phyloP scores from a whole-genome alignment of 2,888 invertebrate species.

The Sisyra nigra region DNA sequence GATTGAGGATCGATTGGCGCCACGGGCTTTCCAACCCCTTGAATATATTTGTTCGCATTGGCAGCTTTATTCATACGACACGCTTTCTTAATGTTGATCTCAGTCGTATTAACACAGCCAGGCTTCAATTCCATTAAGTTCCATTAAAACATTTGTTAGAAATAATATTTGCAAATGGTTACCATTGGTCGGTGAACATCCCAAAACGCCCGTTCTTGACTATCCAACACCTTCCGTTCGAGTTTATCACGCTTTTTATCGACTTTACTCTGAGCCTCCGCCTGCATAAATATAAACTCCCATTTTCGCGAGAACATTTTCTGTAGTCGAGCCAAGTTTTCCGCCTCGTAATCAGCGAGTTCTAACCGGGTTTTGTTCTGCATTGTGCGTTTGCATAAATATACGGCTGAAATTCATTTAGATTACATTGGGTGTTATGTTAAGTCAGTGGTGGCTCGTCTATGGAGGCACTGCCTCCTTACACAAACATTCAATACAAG shows the following conservation, averaged over 20 bases:
- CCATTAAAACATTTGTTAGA: no score
- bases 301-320: constrained; percentile 99
- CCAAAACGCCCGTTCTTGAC: constrained; percentile 99
- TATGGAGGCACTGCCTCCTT: no score
- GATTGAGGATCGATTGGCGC: constrained; percentile 30
- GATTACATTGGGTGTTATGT: no score
- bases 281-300: constrained; percentile 99
- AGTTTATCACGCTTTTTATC: constrained; percentile 97
- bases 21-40: constrained; percentile 34
- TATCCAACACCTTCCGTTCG: constrained; percentile 94
- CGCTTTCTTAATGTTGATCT: constrained; percentile 94
- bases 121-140: no score
- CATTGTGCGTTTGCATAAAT: constrained; percentile 98
- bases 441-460: no score
- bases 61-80: constrained; percentile 46
- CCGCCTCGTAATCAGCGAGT: constrained; percentile 96
- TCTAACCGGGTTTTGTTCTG: constrained; percentile 97
- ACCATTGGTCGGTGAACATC: constrained; percentile 98
- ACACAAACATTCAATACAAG: no score
- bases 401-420: constrained; percentile 83
- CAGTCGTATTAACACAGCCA: constrained; percentile 97
- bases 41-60: constrained; percentile 26
- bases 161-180: constrained; percentile 19
- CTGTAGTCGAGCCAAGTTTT: constrained; percentile 90
- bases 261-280: constrained; percentile 80